Base-by-base conservation (phyloP, 2,113 vertebrate genomes). In the Silurus asotus region DNA sequence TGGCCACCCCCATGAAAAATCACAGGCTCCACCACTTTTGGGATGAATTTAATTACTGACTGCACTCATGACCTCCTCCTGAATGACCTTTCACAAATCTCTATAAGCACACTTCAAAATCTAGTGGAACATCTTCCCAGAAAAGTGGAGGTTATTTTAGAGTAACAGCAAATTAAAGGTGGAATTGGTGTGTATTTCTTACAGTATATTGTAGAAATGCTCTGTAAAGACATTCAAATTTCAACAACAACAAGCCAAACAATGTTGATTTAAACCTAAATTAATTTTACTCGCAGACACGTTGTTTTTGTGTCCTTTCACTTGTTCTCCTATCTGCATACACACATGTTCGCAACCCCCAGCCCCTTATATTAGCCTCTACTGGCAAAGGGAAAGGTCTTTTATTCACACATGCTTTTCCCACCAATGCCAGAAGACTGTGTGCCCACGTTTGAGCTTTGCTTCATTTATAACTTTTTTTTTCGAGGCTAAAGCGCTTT, bases 391-490 rank as follows among this genome's bases (percentile, higher is more conserved):
- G 58, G 37, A 80, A 37, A 20, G 62, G 51, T 81, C 75, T 67
- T 87, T 84, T 49, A 85, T 83, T 87, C 78, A 80, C 79, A 83
- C 65, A 55, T 61, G 84, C 76, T 81, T 89, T 87, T 83, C 80
- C 61, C 74, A 59, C 25, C 51, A 79, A 89, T 37, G 75, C 65
- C 53, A 37, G 53, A 25, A 49, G 56, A 49, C 76, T 23, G 51
- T 65, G 53, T 75, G 74, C 86, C 86, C 80, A 75, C 61, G 8
- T 65, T 69, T 17, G 28, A 58, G 64, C 83, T 72, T 82, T 74
- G 72, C 79, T 82, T 83, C 70, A 45, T 83, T 89, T 89, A 87
- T 85, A 65, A 81, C 83, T 65, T 87, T 88, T 86, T n/a, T 37
- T 37, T 37, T 37, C 37, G 37, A 86, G 80, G 78, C 37, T 51